These are phyloP conservation scores for Eupithecia subfuscata DNA, from an alignment of 2,888 invertebrate species.

Conservation along the genomic window DNA sequence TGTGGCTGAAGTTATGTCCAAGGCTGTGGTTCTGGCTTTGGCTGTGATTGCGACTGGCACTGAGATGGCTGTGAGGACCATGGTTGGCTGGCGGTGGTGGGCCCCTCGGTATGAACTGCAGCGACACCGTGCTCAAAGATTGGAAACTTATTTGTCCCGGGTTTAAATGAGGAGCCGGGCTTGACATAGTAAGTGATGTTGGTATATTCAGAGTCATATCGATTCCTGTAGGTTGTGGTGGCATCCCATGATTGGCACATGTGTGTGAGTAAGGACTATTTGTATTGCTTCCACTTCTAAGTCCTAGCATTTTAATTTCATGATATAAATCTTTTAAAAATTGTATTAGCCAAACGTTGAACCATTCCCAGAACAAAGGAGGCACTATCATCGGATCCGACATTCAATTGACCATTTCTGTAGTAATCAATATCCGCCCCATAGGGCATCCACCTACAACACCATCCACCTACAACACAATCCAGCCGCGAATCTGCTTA, in stretches of 20 bases:
- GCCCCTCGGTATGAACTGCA: constrained; percentile 60
- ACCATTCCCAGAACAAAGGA: constrained; percentile 80
- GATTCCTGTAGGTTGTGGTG: constrained; percentile 62
- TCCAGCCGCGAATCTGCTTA: constrained; percentile 28
- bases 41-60: constrained; percentile 36
- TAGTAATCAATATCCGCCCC: constrained; percentile 39
- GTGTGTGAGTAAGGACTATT: constrained; percentile 66
- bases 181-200: constrained; percentile 69
- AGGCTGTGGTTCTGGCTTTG: constrained; percentile 35
- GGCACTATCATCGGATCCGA: constrained; percentile 68
- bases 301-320: constrained; percentile 80
- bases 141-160: constrained; percentile 68
- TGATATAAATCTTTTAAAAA: constrained; percentile 78
- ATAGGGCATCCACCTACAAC: constrained; percentile 37
- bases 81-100: constrained; percentile 41
- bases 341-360: constrained; percentile 77
- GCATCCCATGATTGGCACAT: constrained; percentile 68
- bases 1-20: constrained; percentile 27
- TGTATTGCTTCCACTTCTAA: constrained; percentile 73
- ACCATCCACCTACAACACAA: constrained; percentile 30
- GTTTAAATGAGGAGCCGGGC: constrained; percentile 60
- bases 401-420: constrained; percentile 40
- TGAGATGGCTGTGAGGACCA: constrained; percentile 32
- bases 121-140: constrained; percentile 64
- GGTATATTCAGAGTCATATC: constrained; percentile 71